Evolutionary conservation across 2,888 invertebrate genomes (phyloP), one percentile per base, ranked within the genome.

Genomic region (Drosophila heteroneura): DNA sequence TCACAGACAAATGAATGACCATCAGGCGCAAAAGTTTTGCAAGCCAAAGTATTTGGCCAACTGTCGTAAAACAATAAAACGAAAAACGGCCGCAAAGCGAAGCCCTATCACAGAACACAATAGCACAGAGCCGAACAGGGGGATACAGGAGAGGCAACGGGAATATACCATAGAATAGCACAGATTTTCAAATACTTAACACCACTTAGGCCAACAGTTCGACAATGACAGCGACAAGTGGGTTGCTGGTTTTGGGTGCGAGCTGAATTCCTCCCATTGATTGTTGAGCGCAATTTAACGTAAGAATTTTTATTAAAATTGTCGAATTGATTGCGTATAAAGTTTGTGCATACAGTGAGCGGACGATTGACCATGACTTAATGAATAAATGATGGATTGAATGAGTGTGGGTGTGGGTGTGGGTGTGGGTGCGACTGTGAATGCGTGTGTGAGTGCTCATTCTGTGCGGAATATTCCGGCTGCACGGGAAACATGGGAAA

Each of bases 1-100:
- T 85, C 89, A 89, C 84, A 76, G 86, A 89, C 89, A 84, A 85
- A 86, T 86, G 89, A 84, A 85, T 85, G 89, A 86, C 85, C 85
- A 85, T 89, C 84, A 86, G 84, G 76, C 80, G 77, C 67, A 81
- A 85, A 85, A 82, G 68, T 85, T 85, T 82, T 69, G 69, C 79
- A 52, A 71, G 81, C 89, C 75, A 82, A 85, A 85, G 89, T 86
- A 86, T 85, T 85, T 76, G 84, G 82, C 86, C 89, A 85, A 85
- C 85, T 85, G 85, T 86, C 89, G 85, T 85, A 86, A 86, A 85
- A 84, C 89, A 85, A 85, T 85, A 89, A 86, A 85, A 86, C 70
- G 73, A 63, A 81, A 83, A 85, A 69, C 73, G 53, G 78, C 79
- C 74, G 37, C 81, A 80, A 54, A 64, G 70, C 79, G 65, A 33